These are phyloP conservation scores for Lypha dubia DNA, from an alignment of 2,888 invertebrate genomes.

Conservation along the genomic window DNA sequence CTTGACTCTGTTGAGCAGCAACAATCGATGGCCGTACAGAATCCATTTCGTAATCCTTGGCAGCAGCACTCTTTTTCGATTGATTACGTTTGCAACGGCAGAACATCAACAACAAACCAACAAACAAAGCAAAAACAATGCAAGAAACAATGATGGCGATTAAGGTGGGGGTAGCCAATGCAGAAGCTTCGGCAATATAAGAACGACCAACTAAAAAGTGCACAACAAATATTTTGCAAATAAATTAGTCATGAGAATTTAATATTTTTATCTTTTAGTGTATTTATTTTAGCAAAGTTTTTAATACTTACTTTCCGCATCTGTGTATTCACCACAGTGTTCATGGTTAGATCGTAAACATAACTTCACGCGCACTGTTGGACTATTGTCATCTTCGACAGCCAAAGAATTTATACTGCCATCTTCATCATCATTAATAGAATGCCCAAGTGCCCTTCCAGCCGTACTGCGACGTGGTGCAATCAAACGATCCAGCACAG, in stretches of 20 bases:
- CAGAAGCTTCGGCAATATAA: slow-evolving; percentile 90
- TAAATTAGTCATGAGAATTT: not conserved
- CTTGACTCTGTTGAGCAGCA: slow-evolving; percentile 91
- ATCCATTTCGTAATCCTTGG: slow-evolving; percentile 96
- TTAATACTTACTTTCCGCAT: slow-evolving; percentile 90
- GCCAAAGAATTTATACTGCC: slow-evolving; percentile 85
- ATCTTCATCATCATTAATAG: slow-evolving; percentile 73
- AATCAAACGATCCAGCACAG: slow-evolving; percentile 87
- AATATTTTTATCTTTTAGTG: not conserved
- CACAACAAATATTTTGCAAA: slow-evolving; percentile 45
- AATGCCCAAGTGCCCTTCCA: slow-evolving; percentile 84
- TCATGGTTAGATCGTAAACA: slow-evolving; percentile 92
- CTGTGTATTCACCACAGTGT: slow-evolving; percentile 92
- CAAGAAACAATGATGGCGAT: slow-evolving; percentile 91
- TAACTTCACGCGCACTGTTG: slow-evolving; percentile 90
- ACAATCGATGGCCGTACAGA: slow-evolving; percentile 93
- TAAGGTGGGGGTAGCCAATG: slow-evolving; percentile 90
- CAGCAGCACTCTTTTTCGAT: slow-evolving; percentile 90
- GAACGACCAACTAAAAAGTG: slow-evolving; percentile 88
- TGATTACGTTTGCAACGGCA: slow-evolving; percentile 93
- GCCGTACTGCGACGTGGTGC: slow-evolving; percentile 83
- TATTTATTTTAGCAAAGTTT: not conserved
- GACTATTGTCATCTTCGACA: slow-evolving; percentile 85
- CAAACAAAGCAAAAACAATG: slow-evolving; percentile 90
- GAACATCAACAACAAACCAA: slow-evolving; percentile 90